Base-by-base conservation (phyloP, 1,140 invertebrate species). In the Drosophila leontia region DNA sequence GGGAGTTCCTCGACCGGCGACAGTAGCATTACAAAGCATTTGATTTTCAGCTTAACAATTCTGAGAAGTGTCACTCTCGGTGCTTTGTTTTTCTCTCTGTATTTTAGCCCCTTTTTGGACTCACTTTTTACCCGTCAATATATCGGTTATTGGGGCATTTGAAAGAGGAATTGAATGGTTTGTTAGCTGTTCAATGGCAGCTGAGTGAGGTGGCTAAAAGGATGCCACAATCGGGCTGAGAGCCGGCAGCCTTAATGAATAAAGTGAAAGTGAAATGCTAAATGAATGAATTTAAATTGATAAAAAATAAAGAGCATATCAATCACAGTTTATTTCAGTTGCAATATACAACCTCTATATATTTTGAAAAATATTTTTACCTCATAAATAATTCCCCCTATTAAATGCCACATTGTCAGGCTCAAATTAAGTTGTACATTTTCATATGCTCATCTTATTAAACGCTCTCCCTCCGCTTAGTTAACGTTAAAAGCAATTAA, bases 21-120 rank as follows among this genome's bases (percentile, higher is more conserved):
- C 85, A 81, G 84, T 78, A 75, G 84, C 84, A 80, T 87, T 87
- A 88, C 85, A 70, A 75, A 50, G 80, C 84, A 77, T 80, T 87
- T 75, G 80, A 69, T 69, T 86, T 81, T 71, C 26, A 51, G 42
- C 47, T 75, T 69, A 51, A 58, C 68, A 75, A 80, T 87, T 87
- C 84, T 88, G 48, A 62, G 78, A 75, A 84, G 65, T 87, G 83
- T 80, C 84, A 57, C 75, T 61, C 63, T 48, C 29, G 5, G 9
- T 65, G 58, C 69, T 71, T 82, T 86, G 69, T 78, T 50, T 44
- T 59, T 37, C 6, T 17, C 34, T 55, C 7, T 23, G 32, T 19
- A n/a, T 35, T 61, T 34, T 76, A 15, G 37, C n/a, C 57, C 17
- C 39, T 13, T 39, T 68, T 48, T n/a, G 34, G 32, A 56, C 32